Conservation (phyloP, 2,888 invertebrate species). For the Eupithecia inturbata region DNA sequence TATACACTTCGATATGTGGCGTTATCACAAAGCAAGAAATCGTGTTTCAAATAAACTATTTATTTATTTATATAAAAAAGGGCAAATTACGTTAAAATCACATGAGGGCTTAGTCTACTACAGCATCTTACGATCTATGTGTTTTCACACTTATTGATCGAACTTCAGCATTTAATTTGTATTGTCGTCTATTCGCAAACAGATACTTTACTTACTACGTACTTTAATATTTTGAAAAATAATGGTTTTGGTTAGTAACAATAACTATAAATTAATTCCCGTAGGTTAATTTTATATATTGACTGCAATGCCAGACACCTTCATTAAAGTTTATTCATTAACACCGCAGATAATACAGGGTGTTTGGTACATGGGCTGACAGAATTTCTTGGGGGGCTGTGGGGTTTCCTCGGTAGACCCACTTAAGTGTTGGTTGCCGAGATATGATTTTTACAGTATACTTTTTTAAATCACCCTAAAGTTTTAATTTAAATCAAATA, state of each 20-base stretch:
- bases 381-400: background rate
- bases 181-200: background rate
- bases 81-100: too few relatives aligned
- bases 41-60: background rate
- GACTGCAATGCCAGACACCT: slow-evolving; percentile 3
- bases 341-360: slow-evolving; percentile 5
- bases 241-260: background rate
- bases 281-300: background rate
- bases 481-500: background rate
- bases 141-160: background rate
- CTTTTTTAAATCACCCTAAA: background rate
- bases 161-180: background rate
- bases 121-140: too few relatives aligned
- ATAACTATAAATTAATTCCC: background rate
- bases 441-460: background rate
- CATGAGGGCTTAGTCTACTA: too few relatives aligned
- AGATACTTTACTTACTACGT: background rate
- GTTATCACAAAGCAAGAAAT: background rate
- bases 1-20: background rate
- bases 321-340: slow-evolving; percentile 3
- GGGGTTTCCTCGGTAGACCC: background rate
- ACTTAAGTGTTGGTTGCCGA: background rate
- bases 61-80: too few relatives aligned
- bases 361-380: background rate
- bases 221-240: background rate